These are phyloP conservation scores for Crocuta crocuta DNA, from an alignment of 2,113 vertebrate species.

Conservation along the genomic window DNA sequence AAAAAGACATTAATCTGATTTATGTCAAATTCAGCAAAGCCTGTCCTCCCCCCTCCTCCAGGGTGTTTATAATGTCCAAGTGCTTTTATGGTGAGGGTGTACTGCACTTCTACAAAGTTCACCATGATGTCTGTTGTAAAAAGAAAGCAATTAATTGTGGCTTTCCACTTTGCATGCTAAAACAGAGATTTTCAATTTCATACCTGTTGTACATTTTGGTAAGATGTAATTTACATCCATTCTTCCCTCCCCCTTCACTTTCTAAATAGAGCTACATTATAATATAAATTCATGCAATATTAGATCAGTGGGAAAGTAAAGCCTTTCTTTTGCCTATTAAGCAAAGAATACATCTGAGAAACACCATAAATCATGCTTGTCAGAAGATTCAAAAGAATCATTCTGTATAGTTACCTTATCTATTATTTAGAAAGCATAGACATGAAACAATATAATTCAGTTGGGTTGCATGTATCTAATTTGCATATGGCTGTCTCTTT, in stretches of 20 bases:
- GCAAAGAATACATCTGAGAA: slow-evolving; percentile 82
- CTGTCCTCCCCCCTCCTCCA: background rate
- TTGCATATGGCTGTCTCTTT: slow-evolving; percentile 83
- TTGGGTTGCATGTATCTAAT: slow-evolving; percentile 76
- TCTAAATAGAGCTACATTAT: slow-evolving; percentile 84
- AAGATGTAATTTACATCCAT: slow-evolving; percentile 85
- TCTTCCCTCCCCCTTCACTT: slow-evolving; percentile 74
- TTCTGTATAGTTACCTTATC: slow-evolving; percentile 84
- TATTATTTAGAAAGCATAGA: slow-evolving; percentile 86
- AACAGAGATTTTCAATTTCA: slow-evolving; percentile 88
- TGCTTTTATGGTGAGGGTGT: slow-evolving; percentile 71
- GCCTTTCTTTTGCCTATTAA: slow-evolving; percentile 83
- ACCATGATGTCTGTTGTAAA: slow-evolving; percentile 75
- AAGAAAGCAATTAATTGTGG: slow-evolving; percentile 86
- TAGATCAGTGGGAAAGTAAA: slow-evolving; percentile 83
- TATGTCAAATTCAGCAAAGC: slow-evolving; percentile 62
- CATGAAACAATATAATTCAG: slow-evolving; percentile 84
- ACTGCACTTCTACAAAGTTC: slow-evolving; percentile 78
- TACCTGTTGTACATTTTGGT: slow-evolving; percentile 79
- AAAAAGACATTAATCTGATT: slow-evolving; percentile 66
- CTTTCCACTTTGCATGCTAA: slow-evolving; percentile 84
- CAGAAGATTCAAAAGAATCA: slow-evolving; percentile 85
- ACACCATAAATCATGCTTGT: slow-evolving; percentile 88
- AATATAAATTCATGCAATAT: slow-evolving; percentile 84
- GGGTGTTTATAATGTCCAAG: slow-evolving; percentile 61